Conservation (phyloP, 2,888 invertebrate genomes). For the Harpalus rufipes region DNA sequence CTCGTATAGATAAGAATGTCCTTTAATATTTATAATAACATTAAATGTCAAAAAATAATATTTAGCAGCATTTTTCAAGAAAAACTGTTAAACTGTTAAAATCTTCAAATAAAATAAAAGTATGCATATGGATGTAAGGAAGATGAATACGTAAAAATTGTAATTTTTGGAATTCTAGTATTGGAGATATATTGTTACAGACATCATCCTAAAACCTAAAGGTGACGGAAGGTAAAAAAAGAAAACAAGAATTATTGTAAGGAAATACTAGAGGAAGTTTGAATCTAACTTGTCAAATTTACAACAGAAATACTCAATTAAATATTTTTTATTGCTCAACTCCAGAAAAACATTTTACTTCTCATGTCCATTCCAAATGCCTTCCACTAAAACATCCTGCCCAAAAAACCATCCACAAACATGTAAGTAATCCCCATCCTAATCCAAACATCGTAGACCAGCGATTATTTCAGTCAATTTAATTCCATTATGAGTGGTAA, state of each 20-base stretch:
- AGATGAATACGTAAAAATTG: too few species aligned
- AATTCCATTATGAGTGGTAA: conserved; percentile 62
- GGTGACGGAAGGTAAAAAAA: too few species aligned
- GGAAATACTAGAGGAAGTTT: not conserved
- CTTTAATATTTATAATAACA: too few species aligned
- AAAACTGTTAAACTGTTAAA: too few species aligned
- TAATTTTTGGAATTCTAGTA: too few species aligned
- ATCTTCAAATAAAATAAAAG: too few species aligned
- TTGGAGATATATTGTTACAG: too few species aligned
- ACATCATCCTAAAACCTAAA: too few species aligned
- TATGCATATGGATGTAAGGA: too few species aligned
- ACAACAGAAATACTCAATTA: not conserved
- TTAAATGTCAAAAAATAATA: too few species aligned
- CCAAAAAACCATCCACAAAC: not conserved
- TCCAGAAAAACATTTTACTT: not conserved
- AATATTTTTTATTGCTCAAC: not conserved
- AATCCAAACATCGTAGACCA: conserved; percentile 41
- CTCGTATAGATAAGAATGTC: too few species aligned
- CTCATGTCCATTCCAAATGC: not conserved
- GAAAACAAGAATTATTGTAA: not conserved
- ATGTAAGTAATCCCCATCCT: not conserved
- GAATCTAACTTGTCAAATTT: not conserved
- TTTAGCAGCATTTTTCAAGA: too few species aligned
- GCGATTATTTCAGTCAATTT: conserved; percentile 64
- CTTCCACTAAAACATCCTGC: not conserved